Percentiles rank a stretch among this genome's conserved stretches.
Evolutionary conservation across 2,113 vertebrate genomes (phyloP).

Genomic region (Cheirogaleus medius): DNA sequence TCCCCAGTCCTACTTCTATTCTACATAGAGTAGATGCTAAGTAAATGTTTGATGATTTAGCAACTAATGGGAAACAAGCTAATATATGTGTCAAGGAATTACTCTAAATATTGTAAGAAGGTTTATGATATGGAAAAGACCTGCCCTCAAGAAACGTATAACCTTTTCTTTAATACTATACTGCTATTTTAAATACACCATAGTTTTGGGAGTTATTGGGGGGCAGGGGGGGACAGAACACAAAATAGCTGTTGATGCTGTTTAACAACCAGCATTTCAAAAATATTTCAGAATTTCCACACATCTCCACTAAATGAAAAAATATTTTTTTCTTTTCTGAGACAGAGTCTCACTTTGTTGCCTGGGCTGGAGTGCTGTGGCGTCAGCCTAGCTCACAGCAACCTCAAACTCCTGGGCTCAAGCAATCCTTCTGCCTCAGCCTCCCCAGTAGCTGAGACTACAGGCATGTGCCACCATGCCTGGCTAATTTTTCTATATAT

Average conservation of each 20-base stretch:
- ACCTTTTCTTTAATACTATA: background rate
- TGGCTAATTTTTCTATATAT: no score
- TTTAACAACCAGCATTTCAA: slow-evolving; percentile 40
- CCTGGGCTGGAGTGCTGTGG: no score
- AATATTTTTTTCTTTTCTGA: background rate
- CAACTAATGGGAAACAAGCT: slow-evolving; percentile 25
- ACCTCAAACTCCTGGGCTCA: no score
- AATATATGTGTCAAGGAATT: background rate
- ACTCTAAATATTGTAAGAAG: background rate
- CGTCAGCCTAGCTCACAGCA: no score
- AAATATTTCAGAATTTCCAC: slow-evolving; percentile 25
- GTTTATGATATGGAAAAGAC: background rate
- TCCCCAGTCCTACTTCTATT: background rate
- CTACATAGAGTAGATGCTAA: background rate
- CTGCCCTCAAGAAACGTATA: background rate
- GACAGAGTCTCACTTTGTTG: no score
- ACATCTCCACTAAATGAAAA: slow-evolving; percentile 16
- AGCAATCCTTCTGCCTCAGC: no score
- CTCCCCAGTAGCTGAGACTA: no score
- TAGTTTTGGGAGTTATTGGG: background rate
- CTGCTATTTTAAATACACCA: background rate
- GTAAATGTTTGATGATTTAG: slow-evolving; percentile 18
- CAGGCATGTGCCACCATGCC: no score
- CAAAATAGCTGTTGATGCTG: background rate
- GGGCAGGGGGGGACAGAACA: background rate